Evolutionary conservation across 2,797 vertebrate species (phyloP), one percentile per base, ranked within the genome.

Genomic region (Artibeus lituratus): DNA sequence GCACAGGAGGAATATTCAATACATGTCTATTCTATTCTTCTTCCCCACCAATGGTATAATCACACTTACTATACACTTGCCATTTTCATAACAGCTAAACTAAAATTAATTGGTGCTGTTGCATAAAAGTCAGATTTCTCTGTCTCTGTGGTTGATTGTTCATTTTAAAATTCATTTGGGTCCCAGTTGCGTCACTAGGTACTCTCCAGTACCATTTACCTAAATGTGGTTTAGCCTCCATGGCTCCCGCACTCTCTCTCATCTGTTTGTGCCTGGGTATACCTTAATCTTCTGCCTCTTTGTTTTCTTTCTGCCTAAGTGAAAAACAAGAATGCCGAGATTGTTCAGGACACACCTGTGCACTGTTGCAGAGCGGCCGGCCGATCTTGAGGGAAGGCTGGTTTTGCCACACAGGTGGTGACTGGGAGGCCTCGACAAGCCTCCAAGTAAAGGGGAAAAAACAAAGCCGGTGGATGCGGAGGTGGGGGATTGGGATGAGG

Each of bases 291-390:
- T 97, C 96, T 83, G 80, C 96, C 87, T 97, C 98, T 98, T 94
- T 97, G 97, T 98, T 98, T 98, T 97, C 97, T 98, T 98, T 98
- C 98, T 94, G 97, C 96, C 97, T 94, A 98, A 96, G 94, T 96
- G 97, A 76, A 96, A 98, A 97, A 94, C 91, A 97, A 98, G 98
- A 98, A 98, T 95, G 95, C 92, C 3, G 24, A 91, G 93, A 91
- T 85, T 92, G 95, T 97, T 96, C 91, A 96, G 94, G 73, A 96
- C 97, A 96, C 98, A 98, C 96, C 98, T 97, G 92, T 53, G 32
- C 78, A 29, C 76, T 53, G 49, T 85, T 84, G 90, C 37, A 24
- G 69, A 77, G 95, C 1, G 22, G 83, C 94, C 1, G 22, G 83
- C 94, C 91, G 83, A 95, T 82, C 94, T 87, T 0, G 5, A 94